A percentile compares a stretch with the other conserved stretches of the same genome.
Conservation (phyloP, 2,113 vertebrate species). For the Sinocyclocheilus grahami region DNA sequence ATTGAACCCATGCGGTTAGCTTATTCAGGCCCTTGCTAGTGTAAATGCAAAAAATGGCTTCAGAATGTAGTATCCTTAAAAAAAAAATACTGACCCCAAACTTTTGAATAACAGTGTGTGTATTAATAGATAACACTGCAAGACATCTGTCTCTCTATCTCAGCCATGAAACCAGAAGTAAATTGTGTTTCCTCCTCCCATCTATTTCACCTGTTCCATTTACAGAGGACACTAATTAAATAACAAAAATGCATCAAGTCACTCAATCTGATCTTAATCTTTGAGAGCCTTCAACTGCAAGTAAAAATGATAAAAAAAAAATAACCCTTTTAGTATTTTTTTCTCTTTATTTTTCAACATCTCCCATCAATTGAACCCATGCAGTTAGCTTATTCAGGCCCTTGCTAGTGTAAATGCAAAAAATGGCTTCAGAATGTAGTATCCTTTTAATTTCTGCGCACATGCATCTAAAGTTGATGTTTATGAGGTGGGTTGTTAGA, state of each 20-base stretch:
- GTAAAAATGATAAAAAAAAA: background rate
- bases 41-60: background rate
- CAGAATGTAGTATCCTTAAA: constrained; percentile 32
- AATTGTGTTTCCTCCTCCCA: background rate
- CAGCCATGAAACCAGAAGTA: background rate
- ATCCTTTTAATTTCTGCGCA: constrained; percentile 34
- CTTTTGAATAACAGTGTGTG: background rate
- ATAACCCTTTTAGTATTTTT: background rate
- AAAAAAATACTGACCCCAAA: background rate
- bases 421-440: constrained; percentile 1
- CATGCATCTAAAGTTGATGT: constrained; percentile 41
- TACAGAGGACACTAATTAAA: background rate
- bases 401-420: background rate
- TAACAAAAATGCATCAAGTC: background rate
- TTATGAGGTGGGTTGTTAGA: constrained; percentile 9
- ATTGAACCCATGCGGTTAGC: background rate
- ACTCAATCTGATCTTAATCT: background rate
- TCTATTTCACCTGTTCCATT: background rate
- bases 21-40: constrained; percentile 1
- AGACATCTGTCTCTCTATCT: background rate
- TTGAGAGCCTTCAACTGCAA: background rate
- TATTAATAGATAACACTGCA: background rate
- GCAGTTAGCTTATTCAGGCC: background rate
- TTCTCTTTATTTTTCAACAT: constrained; percentile 7
- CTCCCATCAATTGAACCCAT: background rate